Evolutionary conservation across 1,140 invertebrate genomes (phyloP).

Genomic region (Episyrphus balteatus): DNA sequence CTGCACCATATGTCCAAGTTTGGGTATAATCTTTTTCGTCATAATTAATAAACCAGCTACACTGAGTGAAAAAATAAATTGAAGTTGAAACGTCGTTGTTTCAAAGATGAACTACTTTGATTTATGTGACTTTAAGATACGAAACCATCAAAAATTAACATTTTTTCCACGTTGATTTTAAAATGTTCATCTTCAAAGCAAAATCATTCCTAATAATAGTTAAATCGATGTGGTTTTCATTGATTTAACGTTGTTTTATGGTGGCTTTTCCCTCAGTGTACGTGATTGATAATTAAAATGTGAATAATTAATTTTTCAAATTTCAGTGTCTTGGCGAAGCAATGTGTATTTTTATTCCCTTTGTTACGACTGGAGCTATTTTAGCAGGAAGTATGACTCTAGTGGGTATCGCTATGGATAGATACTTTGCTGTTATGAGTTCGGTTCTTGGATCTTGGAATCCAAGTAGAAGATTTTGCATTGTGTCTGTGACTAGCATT

Average conservation of each 20-base stretch:
- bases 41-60: too few species aligned
- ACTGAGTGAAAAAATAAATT: not conserved
- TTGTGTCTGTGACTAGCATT: slow-evolving; percentile 21
- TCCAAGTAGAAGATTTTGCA: slow-evolving; percentile 22
- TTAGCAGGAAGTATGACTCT: slow-evolving; percentile 41
- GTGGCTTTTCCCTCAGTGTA: too few species aligned
- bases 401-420: slow-evolving; percentile 43
- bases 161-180: too few species aligned
- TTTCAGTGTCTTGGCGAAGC: slow-evolving; percentile 35
- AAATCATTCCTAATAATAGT: too few species aligned
- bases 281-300: too few species aligned
- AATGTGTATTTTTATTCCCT: slow-evolving; percentile 40
- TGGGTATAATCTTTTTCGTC: slow-evolving; percentile 18
- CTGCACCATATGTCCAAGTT: slow-evolving; percentile 17
- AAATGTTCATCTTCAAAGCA: too few species aligned
- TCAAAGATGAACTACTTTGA: too few species aligned
- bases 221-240: too few species aligned
- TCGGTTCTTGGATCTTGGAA: slow-evolving; percentile 35
- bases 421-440: slow-evolving; percentile 39
- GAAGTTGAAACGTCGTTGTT: too few species aligned
- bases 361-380: slow-evolving; percentile 39
- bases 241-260: too few species aligned
- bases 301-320: not conserved
- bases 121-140: too few species aligned
- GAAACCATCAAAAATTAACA: too few species aligned